phyloP scores from a whole-genome alignment of 2,113 vertebrate species.

The Corythornis vintsioides region DNA sequence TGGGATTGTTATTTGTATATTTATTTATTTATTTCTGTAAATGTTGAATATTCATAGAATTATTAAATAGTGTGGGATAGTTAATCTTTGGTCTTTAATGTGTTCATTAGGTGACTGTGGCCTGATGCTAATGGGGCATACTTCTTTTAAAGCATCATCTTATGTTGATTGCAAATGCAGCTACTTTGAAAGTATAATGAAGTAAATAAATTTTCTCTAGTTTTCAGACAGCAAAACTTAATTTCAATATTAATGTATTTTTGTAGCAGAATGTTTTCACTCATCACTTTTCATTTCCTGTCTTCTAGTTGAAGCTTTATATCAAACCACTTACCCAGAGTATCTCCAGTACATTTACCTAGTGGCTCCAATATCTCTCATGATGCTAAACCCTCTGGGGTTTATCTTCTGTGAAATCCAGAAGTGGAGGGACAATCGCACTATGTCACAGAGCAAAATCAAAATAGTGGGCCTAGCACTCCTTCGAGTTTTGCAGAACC shows the following conservation, averaged over 20 bases:
- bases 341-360: conserved; percentile 98
- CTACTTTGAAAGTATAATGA: not conserved
- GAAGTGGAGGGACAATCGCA: conserved; percentile 85
- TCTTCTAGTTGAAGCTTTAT: conserved; percentile 93
- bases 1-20: not conserved
- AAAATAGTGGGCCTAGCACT: conserved; percentile 85
- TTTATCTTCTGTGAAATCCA: conserved; percentile 97
- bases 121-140: not conserved
- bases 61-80: not conserved
- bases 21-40: not conserved
- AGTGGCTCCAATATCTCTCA: conserved; percentile 95
- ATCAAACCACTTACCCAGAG: conserved; percentile 90
- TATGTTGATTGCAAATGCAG: not conserved
- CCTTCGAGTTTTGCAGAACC: conserved; percentile 91
- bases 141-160: not conserved
- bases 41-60: not conserved
- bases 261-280: conserved; percentile 35
- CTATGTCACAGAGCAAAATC: conserved; percentile 84
- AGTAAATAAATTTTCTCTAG: not conserved
- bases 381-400: conserved; percentile 94
- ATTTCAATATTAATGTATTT: conserved; percentile 1
- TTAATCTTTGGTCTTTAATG: not conserved
- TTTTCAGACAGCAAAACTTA: not conserved
- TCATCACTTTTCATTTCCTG: conserved; percentile 50
- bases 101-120: not conserved